Percentiles rank a stretch among this genome's conserved stretches.
Conservation (phyloP, 2,113 vertebrate species). For the Ahaetulla prasina region DNA sequence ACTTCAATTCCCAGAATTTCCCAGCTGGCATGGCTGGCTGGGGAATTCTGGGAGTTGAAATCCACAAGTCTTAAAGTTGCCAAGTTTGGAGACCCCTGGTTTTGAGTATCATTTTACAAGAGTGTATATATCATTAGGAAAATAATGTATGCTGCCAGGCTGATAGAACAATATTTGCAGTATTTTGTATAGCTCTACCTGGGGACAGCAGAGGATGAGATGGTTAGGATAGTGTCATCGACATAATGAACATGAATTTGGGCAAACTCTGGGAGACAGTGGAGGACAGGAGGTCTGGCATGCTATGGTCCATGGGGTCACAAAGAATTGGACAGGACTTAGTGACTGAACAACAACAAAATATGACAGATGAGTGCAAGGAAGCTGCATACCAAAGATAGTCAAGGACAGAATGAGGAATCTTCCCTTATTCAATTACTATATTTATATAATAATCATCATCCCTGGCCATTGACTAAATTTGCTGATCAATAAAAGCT, state of each 20-base stretch:
- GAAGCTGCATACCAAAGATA: neutral
- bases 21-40: no score
- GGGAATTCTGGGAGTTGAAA: no score
- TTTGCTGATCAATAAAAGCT: neutral
- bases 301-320: no score
- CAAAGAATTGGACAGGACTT: no score
- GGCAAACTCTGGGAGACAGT: no score
- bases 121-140: neutral
- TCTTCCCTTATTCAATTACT: neutral
- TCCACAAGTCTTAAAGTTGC: no score
- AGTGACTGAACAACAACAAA: no score
- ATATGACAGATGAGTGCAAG: neutral
- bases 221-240: no score
- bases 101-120: constrained; percentile 26
- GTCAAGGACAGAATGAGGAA: neutral
- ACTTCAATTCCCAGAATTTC: no score
- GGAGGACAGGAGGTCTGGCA: no score
- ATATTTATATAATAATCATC: neutral
- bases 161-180: neutral
- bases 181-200: neutral
- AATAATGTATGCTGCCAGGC: neutral
- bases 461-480: neutral
- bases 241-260: no score
- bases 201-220: neutral
- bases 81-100: no score